phyloP scores from a whole-genome alignment of 1,140 invertebrate species.

The Listronotus bonariensis region DNA sequence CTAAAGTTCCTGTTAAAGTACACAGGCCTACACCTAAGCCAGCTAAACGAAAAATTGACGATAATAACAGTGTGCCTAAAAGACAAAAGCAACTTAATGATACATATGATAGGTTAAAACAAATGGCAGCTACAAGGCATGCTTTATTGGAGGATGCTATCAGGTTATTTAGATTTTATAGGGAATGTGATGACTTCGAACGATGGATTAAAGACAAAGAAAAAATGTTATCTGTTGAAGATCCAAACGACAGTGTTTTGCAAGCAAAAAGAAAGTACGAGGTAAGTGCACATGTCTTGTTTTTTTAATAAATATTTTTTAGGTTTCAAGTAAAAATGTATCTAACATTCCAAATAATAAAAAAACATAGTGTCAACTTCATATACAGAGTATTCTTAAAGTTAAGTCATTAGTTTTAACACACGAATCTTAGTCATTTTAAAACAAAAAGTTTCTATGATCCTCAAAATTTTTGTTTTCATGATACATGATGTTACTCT shows the following conservation, averaged over 20 bases:
- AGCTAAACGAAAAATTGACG: constrained; percentile 61
- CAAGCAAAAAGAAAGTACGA: constrained; percentile 94
- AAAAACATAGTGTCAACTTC: no score
- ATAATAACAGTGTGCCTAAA: constrained; percentile 81
- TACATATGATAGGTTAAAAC: constrained; percentile 79
- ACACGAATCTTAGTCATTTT: no score
- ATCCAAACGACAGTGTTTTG: constrained; percentile 88
- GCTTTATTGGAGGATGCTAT: constrained; percentile 90
- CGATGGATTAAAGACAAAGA: constrained; percentile 97
- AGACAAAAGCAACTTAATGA: constrained; percentile 79
- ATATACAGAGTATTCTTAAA: no score
- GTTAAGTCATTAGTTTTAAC: no score
- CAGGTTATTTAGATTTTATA: constrained; percentile 90
- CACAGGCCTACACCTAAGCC: constrained; percentile 57
- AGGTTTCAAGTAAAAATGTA: no score
- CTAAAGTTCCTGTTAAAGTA: constrained; percentile 76
- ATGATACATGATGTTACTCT: no score
- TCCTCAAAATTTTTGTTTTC: no score
- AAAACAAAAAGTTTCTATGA: no score
- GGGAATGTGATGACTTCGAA: constrained; percentile 98
- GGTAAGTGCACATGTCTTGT: constrained; percentile 56
- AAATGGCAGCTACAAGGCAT: constrained; percentile 78
- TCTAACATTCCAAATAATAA: no score
- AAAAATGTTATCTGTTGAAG: constrained; percentile 82
- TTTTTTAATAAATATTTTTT: neutral